Evolutionary conservation across 1,140 invertebrate genomes (phyloP), one percentile per base, ranked within the genome.

Genomic region (Pachypeltis micranthus): DNA sequence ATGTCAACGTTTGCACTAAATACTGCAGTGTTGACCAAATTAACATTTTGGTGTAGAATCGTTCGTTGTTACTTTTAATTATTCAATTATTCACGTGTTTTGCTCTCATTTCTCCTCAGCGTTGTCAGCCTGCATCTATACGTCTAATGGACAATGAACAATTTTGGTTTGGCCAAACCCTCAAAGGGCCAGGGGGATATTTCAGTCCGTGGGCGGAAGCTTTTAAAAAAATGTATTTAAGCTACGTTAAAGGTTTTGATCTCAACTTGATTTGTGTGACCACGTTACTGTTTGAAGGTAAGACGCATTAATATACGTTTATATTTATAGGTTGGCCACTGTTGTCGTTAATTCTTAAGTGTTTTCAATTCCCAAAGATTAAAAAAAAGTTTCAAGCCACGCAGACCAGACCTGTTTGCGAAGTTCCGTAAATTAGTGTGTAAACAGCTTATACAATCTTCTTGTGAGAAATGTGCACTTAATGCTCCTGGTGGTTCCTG

Each of bases 141-240:
- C 80, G 96, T 54, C 76, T 99, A 14, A 91, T 98, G 86, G 96
- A 98, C 74, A 98, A 98, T 72, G 88, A 94, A 67, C 96, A 98
- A 76, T 98, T 98, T 70, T 83, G 88, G 68, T 92, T 97, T 75
- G 94, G 93, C 3, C 89, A 95, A 74, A 84, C 91, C 0, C 76
- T 98, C 14, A 90, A 94, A 72, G 83, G 90, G 1, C 83, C 85
- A 62, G 75, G 80, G 0, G 79, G 81, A 1, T 90, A 87, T 74
- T 79, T 87, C 55, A 80, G 83, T 1, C 77, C 81, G 16, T 73
- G 96, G 10, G 44, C 59, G 24, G 92, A 96, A 65, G 81, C 81
- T 0, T 68, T 98, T 0, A 97, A 97, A 73, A 88, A 89, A 67
- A 75, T 88, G 19, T 98, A 97, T 74, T 80, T 98, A 0, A 96